Base-by-base conservation (phyloP, 2,113 vertebrate genomes). In the Istiophorus platypterus region DNA sequence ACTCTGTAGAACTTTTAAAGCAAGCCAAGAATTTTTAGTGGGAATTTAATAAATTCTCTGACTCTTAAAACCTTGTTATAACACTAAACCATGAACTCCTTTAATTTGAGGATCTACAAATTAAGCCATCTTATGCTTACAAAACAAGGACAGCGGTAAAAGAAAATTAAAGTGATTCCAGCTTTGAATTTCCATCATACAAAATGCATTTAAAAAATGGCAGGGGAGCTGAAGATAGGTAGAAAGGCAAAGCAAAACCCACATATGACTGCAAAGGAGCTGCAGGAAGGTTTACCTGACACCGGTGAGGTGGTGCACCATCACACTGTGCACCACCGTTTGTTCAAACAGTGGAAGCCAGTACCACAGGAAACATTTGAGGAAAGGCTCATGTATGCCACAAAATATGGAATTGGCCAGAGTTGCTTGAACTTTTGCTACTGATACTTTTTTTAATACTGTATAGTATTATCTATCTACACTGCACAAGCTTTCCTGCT, bases 401-500 rank as follows among this genome's bases (percentile, higher is more conserved):
- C n/a, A n/a, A 52, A 56, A 56, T 26, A 24, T 5, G 1, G 24
- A 26, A 24, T 24, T 56, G 24, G 52, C n/a, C 12, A 14, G 13
- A 26, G 26, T 4, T 17, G 54, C 24, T 11, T 12, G 27, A 26
- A 26, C 49, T n/a, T n/a, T n/a, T n/a, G n/a, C n/a, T n/a, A n/a
- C n/a, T n/a, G n/a, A n/a, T n/a, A n/a, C n/a, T n/a, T n/a, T n/a
- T n/a, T n/a, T n/a, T n/a, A n/a, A n/a, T n/a, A n/a, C n/a, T n/a
- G n/a, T n/a, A n/a, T n/a, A n/a, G n/a, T n/a, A n/a, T n/a, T n/a
- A n/a, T n/a, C n/a, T n/a, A n/a, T n/a, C n/a, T n/a, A n/a, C n/a
- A 58, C 63, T 78, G 58, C 14, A 70, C 45, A 61, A 42, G 65
- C 34, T 34, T 39, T 64, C 49, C 63, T 3, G 56, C 51, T 72